A percentile compares a stretch with the other conserved stretches of the same genome.
These are phyloP conservation scores for Tipula confusa DNA, from an alignment of 2,888 invertebrate genomes.

Conservation along the genomic window DNA sequence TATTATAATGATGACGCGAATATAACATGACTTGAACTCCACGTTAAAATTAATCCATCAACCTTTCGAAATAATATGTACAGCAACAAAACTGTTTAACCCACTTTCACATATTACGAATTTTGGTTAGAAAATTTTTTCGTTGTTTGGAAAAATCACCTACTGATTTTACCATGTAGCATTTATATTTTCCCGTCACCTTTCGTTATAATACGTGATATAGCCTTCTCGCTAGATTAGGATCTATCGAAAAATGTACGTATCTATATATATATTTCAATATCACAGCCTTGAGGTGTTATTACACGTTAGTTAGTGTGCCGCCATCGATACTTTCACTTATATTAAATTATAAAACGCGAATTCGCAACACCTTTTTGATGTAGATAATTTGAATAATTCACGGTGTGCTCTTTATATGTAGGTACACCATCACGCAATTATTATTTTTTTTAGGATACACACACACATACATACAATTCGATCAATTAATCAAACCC, in stretches of 20 bases:
- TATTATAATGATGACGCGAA: not conserved
- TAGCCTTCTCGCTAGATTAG: not conserved
- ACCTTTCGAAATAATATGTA: not conserved
- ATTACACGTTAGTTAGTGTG: not conserved
- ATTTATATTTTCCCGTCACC: not conserved
- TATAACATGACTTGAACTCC: not conserved
- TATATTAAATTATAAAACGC: not conserved
- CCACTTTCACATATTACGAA: not conserved
- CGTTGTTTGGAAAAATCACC: not conserved
- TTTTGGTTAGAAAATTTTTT: not conserved
- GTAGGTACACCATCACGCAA: not conserved
- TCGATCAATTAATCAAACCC: not conserved
- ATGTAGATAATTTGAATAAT: not conserved
- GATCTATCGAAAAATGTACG: not conserved
- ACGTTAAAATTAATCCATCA: not conserved
- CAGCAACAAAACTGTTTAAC: too few species aligned
- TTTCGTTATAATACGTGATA: not conserved
- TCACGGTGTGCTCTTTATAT: not conserved
- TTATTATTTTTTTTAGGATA: not conserved
- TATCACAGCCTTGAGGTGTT: constrained; percentile 3
- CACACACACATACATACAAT: not conserved
- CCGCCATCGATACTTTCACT: not conserved
- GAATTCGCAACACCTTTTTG: constrained; percentile 12
- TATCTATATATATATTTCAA: not conserved
- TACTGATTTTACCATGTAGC: not conserved